Evolutionary conservation across 2,113 vertebrate genomes (phyloP), one percentile per base, ranked within the genome.

Genomic region (Cebidichthys violaceus): DNA sequence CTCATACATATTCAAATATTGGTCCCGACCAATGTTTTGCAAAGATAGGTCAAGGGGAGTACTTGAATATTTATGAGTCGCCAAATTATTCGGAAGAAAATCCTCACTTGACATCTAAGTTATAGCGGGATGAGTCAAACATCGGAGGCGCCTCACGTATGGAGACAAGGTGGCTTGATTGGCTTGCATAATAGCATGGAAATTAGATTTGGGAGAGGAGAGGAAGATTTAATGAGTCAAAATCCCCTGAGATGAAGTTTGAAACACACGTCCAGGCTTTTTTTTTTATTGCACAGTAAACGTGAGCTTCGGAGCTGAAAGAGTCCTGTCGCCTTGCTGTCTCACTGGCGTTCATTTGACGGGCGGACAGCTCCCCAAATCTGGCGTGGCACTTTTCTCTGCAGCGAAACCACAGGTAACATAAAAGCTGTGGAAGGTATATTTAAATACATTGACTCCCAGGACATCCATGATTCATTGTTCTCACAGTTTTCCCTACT

Each of bases 1-100:
- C 33, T 90, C 75, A 88, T 93, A 68, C 77, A 87, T 91, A 92
- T 90, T 90, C 62, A 87, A 55, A 70, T 24, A 55, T 33, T 86
- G 80, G 59, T 82, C 82, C 60, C 24, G 31, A 65, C 71, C 57
- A 47, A 18, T 81, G 70, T 89, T 90, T 86, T 85, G 79, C 76
- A 89, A 82, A 86, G 87, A 84, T 52, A 79, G 89, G 87, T 87
- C 87, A 87, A 88, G 80, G 73, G n/a, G 72, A 84, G 66, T 33
- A 2, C 24, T 66, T 89, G 77, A 89, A 87, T 91, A 91, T 91
- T 90, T 84, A 91, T 92, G 81, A 84, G 72, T 70, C 15, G 0
- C 37, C 43, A 70, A 84, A 82, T 70, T 78, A 86, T 86, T 80
- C 54, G 0, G 43, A 59, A 75, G 64, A 47, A 82, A 79, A 52